These are phyloP conservation scores for Myiothlypis coronata DNA, from an alignment of 2,797 vertebrate species.

Conservation along the genomic window DNA sequence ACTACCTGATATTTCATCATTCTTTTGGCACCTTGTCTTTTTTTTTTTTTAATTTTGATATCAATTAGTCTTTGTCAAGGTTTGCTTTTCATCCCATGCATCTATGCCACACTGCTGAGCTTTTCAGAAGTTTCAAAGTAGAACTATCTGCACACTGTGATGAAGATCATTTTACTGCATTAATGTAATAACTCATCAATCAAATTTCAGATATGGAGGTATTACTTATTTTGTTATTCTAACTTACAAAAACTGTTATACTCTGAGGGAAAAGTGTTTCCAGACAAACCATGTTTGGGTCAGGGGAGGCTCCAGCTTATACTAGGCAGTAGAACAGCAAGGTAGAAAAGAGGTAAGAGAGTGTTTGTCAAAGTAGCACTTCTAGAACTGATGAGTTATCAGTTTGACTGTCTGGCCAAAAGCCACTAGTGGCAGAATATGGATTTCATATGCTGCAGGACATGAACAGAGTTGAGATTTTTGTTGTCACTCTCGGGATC, in stretches of 20 bases:
- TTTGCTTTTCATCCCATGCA: constrained; percentile 37
- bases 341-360: not conserved
- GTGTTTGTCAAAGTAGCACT: not conserved
- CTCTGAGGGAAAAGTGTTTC: not conserved
- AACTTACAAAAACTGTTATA: constrained; percentile 20
- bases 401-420: not conserved
- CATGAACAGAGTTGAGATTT: not conserved
- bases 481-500: not conserved
- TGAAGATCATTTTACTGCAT: not conserved
- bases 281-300: not conserved
- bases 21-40: not conserved
- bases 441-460: not conserved
- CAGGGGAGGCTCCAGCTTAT: not conserved
- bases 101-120: not conserved
- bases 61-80: constrained; percentile 42
- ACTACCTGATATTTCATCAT: constrained; percentile 1
- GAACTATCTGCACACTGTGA: not conserved
- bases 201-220: not conserved
- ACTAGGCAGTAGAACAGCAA: not conserved
- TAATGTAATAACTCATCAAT: constrained; percentile 16
- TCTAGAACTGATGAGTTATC: not conserved
- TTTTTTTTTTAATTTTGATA: not conserved
- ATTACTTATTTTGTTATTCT: constrained; percentile 11
- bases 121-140: not conserved
- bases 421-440: not conserved